Evolutionary conservation across 2,888 invertebrate genomes (phyloP), one percentile per base, ranked within the genome.

Genomic region (Patella depressa): DNA sequence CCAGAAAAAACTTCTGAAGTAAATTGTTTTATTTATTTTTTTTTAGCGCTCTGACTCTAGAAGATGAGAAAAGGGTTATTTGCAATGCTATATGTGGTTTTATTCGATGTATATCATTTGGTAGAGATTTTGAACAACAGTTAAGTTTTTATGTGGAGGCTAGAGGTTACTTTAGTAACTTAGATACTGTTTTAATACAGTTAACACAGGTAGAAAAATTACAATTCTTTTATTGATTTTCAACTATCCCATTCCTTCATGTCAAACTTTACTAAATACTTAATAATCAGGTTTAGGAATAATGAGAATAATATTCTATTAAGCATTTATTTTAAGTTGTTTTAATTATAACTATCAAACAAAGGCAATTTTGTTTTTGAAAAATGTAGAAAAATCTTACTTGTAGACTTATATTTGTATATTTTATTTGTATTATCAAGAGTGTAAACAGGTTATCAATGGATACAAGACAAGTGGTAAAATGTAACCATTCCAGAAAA

Each of bases 101-200:
- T 81, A 94, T 98, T 24, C 94, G 95, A 85, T 94, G 95, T 79
- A 96, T 98, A 9, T 94, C 95, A 82, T 97, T 96, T 90, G 96
- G 96, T 14, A 85, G 89, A 17, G 97, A 98, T 91, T 95, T 96
- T 89, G 98, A 98, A 89, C 95, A 96, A 86, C 97, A 97, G 90
- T 93, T 99, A 14, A 95, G 95, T 89, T 98, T 98, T 93, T 98
- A 96, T 91, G 98, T 97, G 1, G 97, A 98, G 90, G 96, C 97
- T 17, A 94, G 99, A 83, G 95, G 96, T 9, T 94, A 95, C 0
- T 98, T 98, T 92, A 95, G 96, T 74, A 98, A 97, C 92, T 93
- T 99, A 65, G 98, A 98, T 91, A 93, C 94, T 2, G 97, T 98
- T 19, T 94, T 97, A 71, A 93, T 95, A 59, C 95, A 96, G 76